A percentile compares a stretch with the other conserved stretches of the same genome.
Conservation (phyloP, 37 sponge, comb jelly and placozoan genomes). For the Cliona cf. orientalis region DNA sequence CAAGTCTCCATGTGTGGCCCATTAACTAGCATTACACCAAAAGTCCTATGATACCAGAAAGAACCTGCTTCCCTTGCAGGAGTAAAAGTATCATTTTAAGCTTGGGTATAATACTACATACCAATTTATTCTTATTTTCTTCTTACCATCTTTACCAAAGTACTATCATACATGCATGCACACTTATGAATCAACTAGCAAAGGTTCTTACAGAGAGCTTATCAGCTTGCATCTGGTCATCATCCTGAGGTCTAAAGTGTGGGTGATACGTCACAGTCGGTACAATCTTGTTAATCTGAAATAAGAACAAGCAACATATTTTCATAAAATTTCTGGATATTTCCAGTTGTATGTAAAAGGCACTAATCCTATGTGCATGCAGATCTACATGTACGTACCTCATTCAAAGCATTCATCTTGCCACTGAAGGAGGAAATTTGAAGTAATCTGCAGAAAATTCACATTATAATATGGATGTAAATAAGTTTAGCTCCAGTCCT, state of each 20-base stretch:
- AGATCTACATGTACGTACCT: constrained; percentile 48
- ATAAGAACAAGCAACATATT: not conserved
- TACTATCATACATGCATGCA: constrained; percentile 1
- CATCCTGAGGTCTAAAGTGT: constrained; percentile 54
- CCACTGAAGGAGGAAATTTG: constrained; percentile 95
- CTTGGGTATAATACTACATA: not conserved
- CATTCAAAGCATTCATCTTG: constrained; percentile 99
- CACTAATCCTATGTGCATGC: not conserved
- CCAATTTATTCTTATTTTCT: not conserved
- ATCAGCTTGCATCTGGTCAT: constrained; percentile 74
- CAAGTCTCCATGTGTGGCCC: no score
- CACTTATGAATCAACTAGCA: constrained; percentile 1
- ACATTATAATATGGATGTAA: no score
- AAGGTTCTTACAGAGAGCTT: constrained; percentile 68
- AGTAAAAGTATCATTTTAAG: no score
- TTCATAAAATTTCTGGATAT: not conserved
- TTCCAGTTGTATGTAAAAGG: not conserved
- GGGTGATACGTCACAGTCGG: constrained; percentile 67
- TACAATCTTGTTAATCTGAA: constrained; percentile 79
- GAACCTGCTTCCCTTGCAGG: no score
- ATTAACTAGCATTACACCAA: no score
- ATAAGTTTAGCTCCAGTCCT: no score
- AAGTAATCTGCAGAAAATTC: constrained; percentile 72
- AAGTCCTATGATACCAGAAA: no score
- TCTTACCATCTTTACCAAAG: not conserved